These are phyloP conservation scores for Ichneumon xanthorius DNA, from an alignment of 2,888 invertebrate genomes.

Conservation along the genomic window DNA sequence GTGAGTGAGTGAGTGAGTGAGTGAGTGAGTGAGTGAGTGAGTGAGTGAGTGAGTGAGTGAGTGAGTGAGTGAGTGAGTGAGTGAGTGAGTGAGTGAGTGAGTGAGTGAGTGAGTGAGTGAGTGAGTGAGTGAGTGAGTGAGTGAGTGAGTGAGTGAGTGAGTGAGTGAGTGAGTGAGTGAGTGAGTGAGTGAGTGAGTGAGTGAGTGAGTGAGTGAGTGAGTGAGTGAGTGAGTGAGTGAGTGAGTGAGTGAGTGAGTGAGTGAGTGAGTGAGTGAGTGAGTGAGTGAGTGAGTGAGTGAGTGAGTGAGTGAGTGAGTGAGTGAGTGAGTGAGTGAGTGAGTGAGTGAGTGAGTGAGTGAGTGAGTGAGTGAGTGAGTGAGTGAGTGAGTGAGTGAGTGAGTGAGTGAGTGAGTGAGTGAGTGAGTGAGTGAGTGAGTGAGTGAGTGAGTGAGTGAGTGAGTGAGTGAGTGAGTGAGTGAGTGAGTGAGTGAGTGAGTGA, in stretches of 20 bases:
- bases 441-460: background rate
- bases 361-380: slow-evolving; percentile 24
- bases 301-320: background rate
- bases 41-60: slow-evolving; percentile 1
- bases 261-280: background rate
- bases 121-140: background rate
- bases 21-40: background rate
- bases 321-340: background rate
- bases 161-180: background rate
- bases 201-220: background rate
- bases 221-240: slow-evolving; percentile 26
- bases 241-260: background rate
- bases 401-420: background rate
- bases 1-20: background rate
- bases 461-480: background rate
- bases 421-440: background rate
- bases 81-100: slow-evolving; percentile 25
- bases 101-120: background rate
- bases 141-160: background rate
- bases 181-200: background rate
- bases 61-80: background rate
- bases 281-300: background rate
- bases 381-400: background rate
- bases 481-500: slow-evolving; percentile 6
- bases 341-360: background rate